Conservation (phyloP, 1,140 invertebrate species). For the Theocolax elegans region DNA sequence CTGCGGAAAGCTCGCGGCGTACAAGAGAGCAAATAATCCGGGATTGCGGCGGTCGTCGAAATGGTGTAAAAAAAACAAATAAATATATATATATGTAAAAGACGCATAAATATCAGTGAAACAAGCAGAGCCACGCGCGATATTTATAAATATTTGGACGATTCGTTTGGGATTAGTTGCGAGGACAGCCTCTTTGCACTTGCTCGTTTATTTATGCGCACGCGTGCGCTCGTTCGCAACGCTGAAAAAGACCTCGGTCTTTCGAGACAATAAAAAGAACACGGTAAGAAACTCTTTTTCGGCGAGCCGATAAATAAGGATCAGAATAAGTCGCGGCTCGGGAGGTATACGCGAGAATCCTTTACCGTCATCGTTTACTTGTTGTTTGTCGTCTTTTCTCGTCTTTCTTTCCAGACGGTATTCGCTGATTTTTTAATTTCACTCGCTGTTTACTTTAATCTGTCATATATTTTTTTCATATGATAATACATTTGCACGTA, state of each 20-base stretch:
- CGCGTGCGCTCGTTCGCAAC: not conserved
- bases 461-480: no score
- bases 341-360: not conserved
- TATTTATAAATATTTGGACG: conserved; percentile 27
- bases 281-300: not conserved
- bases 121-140: conserved; percentile 3
- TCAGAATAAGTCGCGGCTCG: conserved; percentile 15
- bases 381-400: no score
- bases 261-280: not conserved
- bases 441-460: no score
- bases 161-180: conserved; percentile 16
- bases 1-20: conserved; percentile 6
- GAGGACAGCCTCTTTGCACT: not conserved
- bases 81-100: not conserved
- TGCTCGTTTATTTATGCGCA: not conserved
- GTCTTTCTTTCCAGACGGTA: no score
- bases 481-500: no score
- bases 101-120: conserved; percentile 20
- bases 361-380: no score
- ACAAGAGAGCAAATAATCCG: conserved; percentile 13
- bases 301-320: conserved; percentile 19
- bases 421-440: no score
- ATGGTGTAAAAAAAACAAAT: not conserved
- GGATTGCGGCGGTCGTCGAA: not conserved
- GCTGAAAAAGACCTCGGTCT: not conserved